Percentiles rank a stretch among this genome's conserved stretches.
Conservation (phyloP, 2,113 vertebrate genomes). For the Ctenodactylus gundi region DNA sequence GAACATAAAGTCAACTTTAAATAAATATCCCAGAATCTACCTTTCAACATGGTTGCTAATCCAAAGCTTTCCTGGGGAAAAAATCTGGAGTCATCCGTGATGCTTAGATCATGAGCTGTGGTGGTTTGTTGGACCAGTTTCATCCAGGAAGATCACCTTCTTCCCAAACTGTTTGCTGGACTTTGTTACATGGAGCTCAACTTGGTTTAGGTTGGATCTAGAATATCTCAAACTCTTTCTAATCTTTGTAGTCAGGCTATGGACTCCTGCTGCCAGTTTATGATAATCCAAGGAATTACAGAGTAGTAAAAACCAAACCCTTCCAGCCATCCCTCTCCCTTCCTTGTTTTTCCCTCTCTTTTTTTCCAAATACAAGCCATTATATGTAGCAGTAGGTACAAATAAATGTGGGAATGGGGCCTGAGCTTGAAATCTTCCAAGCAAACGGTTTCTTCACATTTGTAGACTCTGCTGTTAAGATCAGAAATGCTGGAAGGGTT, state of each 20-base stretch:
- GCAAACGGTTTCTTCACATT: background rate
- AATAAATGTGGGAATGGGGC: background rate
- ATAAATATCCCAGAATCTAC: background rate
- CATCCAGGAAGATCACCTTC: background rate
- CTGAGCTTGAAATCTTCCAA: background rate
- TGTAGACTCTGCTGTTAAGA: background rate
- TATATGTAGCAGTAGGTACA: background rate
- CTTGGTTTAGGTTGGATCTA: background rate
- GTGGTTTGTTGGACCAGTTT: background rate
- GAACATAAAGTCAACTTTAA: background rate
- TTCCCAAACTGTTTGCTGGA: background rate
- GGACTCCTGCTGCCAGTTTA: background rate
- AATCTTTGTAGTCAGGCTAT: background rate
- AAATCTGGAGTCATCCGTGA: background rate
- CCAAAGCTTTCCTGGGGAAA: background rate
- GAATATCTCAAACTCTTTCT: background rate
- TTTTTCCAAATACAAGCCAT: background rate
- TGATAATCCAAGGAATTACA: background rate
- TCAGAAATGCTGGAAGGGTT: background rate
- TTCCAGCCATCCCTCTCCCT: background rate
- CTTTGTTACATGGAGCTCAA: background rate
- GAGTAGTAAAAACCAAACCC: background rate
- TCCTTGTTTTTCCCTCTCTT: background rate
- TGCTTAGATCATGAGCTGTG: background rate
- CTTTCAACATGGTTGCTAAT: background rate